These are phyloP conservation scores for Cheilinus undulatus DNA, from an alignment of 2,113 vertebrate genomes.

Conservation along the genomic window DNA sequence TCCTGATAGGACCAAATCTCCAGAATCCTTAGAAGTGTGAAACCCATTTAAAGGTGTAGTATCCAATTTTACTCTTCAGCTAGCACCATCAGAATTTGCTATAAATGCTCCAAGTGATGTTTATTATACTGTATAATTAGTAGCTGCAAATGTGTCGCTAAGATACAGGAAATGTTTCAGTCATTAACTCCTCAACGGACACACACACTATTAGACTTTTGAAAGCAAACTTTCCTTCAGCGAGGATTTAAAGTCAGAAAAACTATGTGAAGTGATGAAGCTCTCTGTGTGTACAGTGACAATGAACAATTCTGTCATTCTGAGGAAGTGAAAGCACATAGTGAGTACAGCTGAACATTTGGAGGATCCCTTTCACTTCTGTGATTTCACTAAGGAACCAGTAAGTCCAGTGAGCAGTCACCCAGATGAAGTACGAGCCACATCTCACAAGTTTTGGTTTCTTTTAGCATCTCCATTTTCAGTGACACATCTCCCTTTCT, in stretches of 20 bases:
- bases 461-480: slow-evolving; percentile 3
- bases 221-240: too few relatives aligned
- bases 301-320: slow-evolving; percentile 34
- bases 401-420: slow-evolving; percentile 4
- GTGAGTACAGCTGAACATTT: slow-evolving; percentile 48
- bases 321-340: slow-evolving; percentile 29
- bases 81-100: slow-evolving; percentile 1
- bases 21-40: slow-evolving; percentile 49
- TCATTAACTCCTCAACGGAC: neutral
- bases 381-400: slow-evolving; percentile 46
- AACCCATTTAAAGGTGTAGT: slow-evolving; percentile 42
- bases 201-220: too few relatives aligned
- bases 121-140: neutral
- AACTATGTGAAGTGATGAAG: neutral
- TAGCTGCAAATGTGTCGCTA: slow-evolving; percentile 10
- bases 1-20: slow-evolving; percentile 53
- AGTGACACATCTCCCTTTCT: neutral
- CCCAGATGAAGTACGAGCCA: slow-evolving; percentile 5
- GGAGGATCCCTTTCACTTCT: slow-evolving; percentile 38
- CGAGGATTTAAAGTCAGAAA: neutral
- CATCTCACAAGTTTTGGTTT: slow-evolving; percentile 7
- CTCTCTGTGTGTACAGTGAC: neutral
- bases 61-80: slow-evolving; percentile 35
- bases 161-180: neutral
- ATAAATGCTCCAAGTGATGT: neutral